Conservation (phyloP, 2,797 vertebrate genomes). For the Tauraco hartlaubi region DNA sequence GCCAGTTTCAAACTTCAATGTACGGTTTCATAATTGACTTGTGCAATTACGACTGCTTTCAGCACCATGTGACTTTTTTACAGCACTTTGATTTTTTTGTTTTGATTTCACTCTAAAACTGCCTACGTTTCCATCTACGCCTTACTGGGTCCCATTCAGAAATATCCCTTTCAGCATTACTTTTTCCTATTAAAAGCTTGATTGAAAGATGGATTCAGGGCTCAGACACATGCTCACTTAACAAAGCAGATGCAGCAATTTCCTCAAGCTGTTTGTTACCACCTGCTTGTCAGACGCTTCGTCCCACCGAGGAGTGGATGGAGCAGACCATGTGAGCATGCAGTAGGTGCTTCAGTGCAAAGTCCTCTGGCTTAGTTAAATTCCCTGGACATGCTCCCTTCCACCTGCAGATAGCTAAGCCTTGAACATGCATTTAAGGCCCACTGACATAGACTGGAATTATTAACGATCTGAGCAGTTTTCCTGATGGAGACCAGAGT, state of each 20-base stretch:
- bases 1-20: background rate
- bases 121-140: background rate
- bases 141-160: background rate
- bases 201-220: constrained; percentile 27
- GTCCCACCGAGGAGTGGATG: background rate
- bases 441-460: background rate
- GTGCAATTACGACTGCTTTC: background rate
- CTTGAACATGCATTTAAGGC: background rate
- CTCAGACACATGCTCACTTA: constrained; percentile 17
- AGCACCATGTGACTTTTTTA: background rate
- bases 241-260: constrained; percentile 32
- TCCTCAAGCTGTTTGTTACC: constrained; percentile 33
- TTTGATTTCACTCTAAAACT: background rate
- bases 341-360: background rate
- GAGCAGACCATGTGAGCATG: background rate
- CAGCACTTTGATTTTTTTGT: background rate
- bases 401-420: background rate
- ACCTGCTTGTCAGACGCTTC: background rate
- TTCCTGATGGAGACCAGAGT: background rate
- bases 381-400: background rate
- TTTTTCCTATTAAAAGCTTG: constrained; percentile 8
- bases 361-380: background rate
- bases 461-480: background rate
- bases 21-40: background rate
- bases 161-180: background rate